phyloP scores from a whole-genome alignment of 2,888 invertebrate species.

The Imbricaverruca yamaguchii region DNA sequence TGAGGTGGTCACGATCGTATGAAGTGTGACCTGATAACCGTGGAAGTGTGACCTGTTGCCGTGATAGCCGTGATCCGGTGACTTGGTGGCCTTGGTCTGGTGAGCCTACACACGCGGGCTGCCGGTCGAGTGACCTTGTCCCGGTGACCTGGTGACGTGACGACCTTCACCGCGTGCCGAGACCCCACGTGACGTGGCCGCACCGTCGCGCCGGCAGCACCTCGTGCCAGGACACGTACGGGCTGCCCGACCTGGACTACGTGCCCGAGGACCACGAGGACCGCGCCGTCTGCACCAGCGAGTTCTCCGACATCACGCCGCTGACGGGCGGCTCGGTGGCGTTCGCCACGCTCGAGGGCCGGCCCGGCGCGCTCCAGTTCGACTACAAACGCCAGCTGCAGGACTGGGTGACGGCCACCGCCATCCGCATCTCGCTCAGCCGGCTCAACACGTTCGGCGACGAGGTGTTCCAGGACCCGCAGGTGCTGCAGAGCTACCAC shows the following conservation, averaged over 20 bases:
- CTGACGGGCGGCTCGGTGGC: slow-evolving; percentile 88
- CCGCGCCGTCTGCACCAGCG: slow-evolving; percentile 92
- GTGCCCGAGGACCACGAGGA: slow-evolving; percentile 74
- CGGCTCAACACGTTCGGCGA: slow-evolving; percentile 97
- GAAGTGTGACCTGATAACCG: too few relatives aligned
- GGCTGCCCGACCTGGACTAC: slow-evolving; percentile 65
- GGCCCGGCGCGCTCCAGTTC: slow-evolving; percentile 87
- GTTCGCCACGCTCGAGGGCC: slow-evolving; percentile 87
- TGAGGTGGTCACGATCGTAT: too few relatives aligned
- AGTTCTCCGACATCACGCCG: slow-evolving; percentile 95
- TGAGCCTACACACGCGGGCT: too few relatives aligned
- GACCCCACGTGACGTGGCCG: slow-evolving; percentile 5
- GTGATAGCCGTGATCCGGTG: too few relatives aligned
- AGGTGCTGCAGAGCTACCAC: slow-evolving; percentile 90
- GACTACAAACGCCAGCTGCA: slow-evolving; percentile 83
- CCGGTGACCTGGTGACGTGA: too few relatives aligned
- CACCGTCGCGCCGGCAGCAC: slow-evolving; percentile 53
- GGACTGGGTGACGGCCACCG: slow-evolving; percentile 83
- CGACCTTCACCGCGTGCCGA: too few relatives aligned
- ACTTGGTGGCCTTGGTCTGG: too few relatives aligned
- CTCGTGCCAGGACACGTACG: slow-evolving; percentile 85
- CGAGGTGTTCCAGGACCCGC: slow-evolving; percentile 85
- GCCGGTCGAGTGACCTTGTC: too few relatives aligned
- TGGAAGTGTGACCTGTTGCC: too few relatives aligned
- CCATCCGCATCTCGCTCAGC: slow-evolving; percentile 79